These are phyloP conservation scores for Gastrophryne carolinensis DNA, from an alignment of 2,797 vertebrate species.

Conservation along the genomic window DNA sequence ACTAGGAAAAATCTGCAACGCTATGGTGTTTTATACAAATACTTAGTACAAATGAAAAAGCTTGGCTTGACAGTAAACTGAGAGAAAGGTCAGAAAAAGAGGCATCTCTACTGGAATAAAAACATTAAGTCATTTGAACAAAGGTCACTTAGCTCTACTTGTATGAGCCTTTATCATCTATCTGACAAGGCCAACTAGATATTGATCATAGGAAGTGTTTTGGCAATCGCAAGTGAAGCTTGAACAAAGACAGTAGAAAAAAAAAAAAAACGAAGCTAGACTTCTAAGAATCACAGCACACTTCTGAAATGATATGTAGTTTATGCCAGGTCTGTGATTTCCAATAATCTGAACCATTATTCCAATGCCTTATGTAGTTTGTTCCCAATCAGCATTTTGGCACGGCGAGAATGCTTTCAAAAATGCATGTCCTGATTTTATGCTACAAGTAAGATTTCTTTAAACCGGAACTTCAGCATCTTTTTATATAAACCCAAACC, in stretches of 20 bases:
- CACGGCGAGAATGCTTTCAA: neutral
- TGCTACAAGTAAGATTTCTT: neutral
- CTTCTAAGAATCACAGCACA: slow-evolving; percentile 35
- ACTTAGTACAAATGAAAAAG: slow-evolving; percentile 30
- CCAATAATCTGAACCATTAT: slow-evolving; percentile 33
- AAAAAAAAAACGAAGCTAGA: slow-evolving; percentile 1
- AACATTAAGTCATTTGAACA: slow-evolving; percentile 68
- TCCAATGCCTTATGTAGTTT: slow-evolving; percentile 27
- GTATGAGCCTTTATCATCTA: slow-evolving; percentile 72
- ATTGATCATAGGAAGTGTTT: slow-evolving; percentile 70
- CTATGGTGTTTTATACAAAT: slow-evolving; percentile 18
- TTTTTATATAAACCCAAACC: no score
- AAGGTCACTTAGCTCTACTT: slow-evolving; percentile 80
- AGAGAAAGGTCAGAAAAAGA: slow-evolving; percentile 61
- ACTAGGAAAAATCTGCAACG: slow-evolving; percentile 5
- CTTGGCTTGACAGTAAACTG: slow-evolving; percentile 50
- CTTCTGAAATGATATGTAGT: slow-evolving; percentile 35
- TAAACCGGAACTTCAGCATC: no score
- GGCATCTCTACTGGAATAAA: slow-evolving; percentile 71
- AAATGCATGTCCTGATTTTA: neutral
- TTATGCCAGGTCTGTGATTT: slow-evolving; percentile 33
- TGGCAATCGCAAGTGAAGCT: slow-evolving; percentile 53
- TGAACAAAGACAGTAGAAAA: slow-evolving; percentile 13
- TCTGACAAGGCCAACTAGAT: slow-evolving; percentile 74
- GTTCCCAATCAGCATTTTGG: slow-evolving; percentile 5